phyloP scores from a whole-genome alignment of 2,888 invertebrate species.

The Busseola fusca region DNA sequence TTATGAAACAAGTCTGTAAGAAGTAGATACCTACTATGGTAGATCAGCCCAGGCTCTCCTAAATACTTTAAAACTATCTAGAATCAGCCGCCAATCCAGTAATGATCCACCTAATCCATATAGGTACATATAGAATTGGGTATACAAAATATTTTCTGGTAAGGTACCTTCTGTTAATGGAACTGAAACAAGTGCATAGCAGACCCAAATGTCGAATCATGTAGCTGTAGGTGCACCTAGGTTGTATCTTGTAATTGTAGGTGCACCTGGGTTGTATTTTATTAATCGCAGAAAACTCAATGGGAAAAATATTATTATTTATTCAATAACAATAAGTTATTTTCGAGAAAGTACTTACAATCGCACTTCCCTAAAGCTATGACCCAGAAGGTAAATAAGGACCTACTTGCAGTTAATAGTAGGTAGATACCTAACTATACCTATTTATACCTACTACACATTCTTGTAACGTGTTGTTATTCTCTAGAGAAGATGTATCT shows the following conservation, averaged over 20 bases:
- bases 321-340: not conserved
- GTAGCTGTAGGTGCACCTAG: not conserved
- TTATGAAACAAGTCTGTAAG: not conserved
- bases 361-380: not conserved
- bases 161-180: not conserved
- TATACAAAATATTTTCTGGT: not conserved
- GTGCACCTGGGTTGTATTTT: not conserved
- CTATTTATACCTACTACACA: slow-evolving; percentile 7
- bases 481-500: slow-evolving; percentile 20
- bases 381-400: not conserved
- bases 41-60: not conserved
- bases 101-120: not conserved
- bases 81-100: not conserved
- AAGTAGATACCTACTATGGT: not conserved
- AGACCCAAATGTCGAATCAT: not conserved
- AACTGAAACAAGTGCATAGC: not conserved
- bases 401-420: not conserved
- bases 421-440: not conserved
- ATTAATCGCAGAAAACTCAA: not conserved
- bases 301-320: not conserved
- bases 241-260: not conserved
- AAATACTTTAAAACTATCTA: not conserved
- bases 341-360: not conserved
- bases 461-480: slow-evolving; percentile 21
- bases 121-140: not conserved